phyloP scores from a whole-genome alignment of 2,888 invertebrate genomes.

The Troides aeacus region DNA sequence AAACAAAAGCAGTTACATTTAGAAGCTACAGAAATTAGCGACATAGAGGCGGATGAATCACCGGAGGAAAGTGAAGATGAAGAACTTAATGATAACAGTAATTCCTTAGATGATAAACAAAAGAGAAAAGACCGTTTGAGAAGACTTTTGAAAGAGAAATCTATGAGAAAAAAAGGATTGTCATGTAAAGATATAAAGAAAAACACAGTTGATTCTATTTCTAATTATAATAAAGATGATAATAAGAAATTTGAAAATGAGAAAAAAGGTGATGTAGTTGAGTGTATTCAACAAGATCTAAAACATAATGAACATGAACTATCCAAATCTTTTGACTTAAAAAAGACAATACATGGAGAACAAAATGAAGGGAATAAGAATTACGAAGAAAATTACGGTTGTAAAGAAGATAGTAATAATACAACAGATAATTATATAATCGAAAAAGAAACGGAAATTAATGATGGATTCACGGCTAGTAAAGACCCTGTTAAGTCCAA shows the following conservation, averaged over 20 bases:
- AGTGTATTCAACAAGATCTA: background rate
- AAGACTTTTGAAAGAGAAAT: constrained; percentile 58
- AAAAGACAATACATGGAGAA: constrained; percentile 9
- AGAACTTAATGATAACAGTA: constrained; percentile 45
- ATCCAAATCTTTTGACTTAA: background rate
- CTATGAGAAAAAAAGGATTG: constrained; percentile 36
- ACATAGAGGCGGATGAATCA: constrained; percentile 72
- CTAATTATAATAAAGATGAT: constrained; percentile 6
- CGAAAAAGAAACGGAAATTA: constrained; percentile 21
- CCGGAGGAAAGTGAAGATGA: constrained; percentile 70
- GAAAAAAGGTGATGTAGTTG: background rate
- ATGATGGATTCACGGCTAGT: constrained; percentile 28
- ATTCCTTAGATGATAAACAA: constrained; percentile 52
- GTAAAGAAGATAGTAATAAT: constrained; percentile 7
- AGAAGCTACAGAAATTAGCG: constrained; percentile 67
- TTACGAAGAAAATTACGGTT: constrained; percentile 1
- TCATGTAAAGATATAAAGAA: constrained; percentile 22
- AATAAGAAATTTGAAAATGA: background rate
- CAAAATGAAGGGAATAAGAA: constrained; percentile 1
- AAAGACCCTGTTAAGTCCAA: constrained; percentile 4
- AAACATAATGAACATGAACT: background rate
- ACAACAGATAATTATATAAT: constrained; percentile 17
- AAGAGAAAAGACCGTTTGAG: constrained; percentile 63
- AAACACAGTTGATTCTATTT: background rate
- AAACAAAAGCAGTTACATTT: constrained; percentile 65